Evolutionary conservation across 2,888 invertebrate genomes (phyloP).

Genomic region (Phasia obesa): DNA sequence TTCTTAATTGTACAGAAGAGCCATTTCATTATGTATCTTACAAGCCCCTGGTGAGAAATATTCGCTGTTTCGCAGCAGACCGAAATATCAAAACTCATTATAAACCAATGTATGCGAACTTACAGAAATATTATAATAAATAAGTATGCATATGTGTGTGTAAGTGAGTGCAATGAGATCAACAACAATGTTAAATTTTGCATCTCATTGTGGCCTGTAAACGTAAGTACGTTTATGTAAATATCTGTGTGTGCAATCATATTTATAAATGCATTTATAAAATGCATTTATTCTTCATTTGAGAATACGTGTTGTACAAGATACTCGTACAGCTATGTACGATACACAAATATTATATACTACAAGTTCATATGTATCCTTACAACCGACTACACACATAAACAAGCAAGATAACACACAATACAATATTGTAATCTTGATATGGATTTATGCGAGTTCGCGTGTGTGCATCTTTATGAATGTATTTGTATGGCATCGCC

Average conservation of each 20-base stretch:
- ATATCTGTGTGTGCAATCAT: neutral
- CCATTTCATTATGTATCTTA: constrained; percentile 48
- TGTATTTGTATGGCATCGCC: neutral
- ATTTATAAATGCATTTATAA: constrained; percentile 6
- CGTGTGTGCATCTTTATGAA: neutral
- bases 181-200: constrained; percentile 18
- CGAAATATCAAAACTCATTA: constrained; percentile 6
- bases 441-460: neutral
- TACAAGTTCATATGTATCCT: neutral
- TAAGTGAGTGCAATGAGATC: neutral
- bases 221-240: neutral
- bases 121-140: neutral
- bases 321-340: neutral
- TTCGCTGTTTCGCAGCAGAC: neutral
- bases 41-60: constrained; percentile 36
- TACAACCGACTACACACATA: too few species aligned
- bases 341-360: too few species aligned
- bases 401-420: constrained; percentile 9
- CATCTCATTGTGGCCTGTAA: neutral
- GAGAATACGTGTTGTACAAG: constrained; percentile 1
- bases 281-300: constrained; percentile 33
- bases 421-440: neutral
- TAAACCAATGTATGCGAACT: neutral
- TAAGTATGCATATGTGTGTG: neutral
- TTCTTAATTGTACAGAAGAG: constrained; percentile 53